phyloP scores from a whole-genome alignment of 2,888 invertebrate species.

The Acanthoscelides obtectus region DNA sequence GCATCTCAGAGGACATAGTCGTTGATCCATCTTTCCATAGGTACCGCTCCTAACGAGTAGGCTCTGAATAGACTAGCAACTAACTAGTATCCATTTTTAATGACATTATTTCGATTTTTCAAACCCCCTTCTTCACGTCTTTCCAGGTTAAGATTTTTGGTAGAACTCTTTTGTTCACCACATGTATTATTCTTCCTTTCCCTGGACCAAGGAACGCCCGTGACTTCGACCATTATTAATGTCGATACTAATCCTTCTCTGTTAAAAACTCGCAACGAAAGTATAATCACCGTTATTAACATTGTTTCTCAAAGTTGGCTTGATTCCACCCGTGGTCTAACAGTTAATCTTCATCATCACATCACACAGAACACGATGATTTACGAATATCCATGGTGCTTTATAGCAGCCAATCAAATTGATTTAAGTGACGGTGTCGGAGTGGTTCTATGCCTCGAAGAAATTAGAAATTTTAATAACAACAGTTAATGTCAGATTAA shows the following conservation, averaged over 20 bases:
- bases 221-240: conserved; percentile 1
- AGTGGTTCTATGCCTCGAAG: neutral
- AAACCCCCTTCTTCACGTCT: too few relatives aligned
- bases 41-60: too few relatives aligned
- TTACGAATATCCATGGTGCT: neutral
- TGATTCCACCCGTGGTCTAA: conserved; percentile 1
- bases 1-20: too few relatives aligned
- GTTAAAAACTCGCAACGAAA: conserved; percentile 14
- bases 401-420: neutral
- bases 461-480: neutral
- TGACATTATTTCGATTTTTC: too few relatives aligned
- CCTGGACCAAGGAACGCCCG: neutral
- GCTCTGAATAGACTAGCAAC: too few relatives aligned
- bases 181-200: too few relatives aligned
- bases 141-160: too few relatives aligned
- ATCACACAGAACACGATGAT: neutral
- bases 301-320: conserved; percentile 18
- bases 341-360: neutral
- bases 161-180: too few relatives aligned
- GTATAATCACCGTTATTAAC: conserved; percentile 19
- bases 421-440: neutral
- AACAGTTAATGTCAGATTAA: neutral
- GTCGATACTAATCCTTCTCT: neutral
- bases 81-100: too few relatives aligned
- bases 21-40: too few relatives aligned